Percentiles rank a stretch among this genome's conserved stretches.
Conservation (phyloP, 2,113 vertebrate genomes). For the Raja brachyura region DNA sequence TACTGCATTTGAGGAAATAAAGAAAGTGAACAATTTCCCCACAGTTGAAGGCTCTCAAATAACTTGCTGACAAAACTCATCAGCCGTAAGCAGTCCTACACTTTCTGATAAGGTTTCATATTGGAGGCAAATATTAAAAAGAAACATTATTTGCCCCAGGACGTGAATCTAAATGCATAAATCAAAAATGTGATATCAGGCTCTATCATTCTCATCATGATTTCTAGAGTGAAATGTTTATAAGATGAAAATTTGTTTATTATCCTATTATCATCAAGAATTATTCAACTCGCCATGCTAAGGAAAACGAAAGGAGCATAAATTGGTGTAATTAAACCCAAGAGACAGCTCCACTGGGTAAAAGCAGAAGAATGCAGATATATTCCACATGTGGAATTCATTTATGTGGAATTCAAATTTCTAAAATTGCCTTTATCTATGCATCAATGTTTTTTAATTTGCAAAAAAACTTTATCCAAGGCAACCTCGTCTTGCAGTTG, state of each 20-base stretch:
- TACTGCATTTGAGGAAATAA: slow-evolving; percentile 66
- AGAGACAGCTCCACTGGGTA: neutral
- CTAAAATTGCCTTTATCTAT: neutral
- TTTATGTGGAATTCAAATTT: neutral
- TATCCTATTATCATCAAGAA: neutral
- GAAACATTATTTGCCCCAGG: neutral
- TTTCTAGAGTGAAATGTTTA: neutral
- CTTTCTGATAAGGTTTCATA: too few relatives aligned
- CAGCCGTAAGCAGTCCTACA: neutral
- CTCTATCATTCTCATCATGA: neutral
- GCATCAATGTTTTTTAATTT: neutral
- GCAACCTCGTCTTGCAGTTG: neutral
- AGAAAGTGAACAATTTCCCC: neutral
- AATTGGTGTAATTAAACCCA: neutral
- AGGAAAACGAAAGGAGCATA: neutral
- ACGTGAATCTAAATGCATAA: neutral
- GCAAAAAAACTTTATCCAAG: neutral
- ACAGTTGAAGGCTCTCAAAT: slow-evolving; percentile 8
- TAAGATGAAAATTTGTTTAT: neutral
- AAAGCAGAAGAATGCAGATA: neutral
- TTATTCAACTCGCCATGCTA: neutral
- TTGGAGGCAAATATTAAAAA: too few relatives aligned
- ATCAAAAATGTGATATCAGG: neutral
- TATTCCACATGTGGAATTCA: neutral
- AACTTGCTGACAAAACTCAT: neutral